Percentiles rank a stretch among this genome's conserved stretches.
Evolutionary conservation across 2,888 invertebrate genomes (phyloP).

Genomic region (Rhingia campestris): DNA sequence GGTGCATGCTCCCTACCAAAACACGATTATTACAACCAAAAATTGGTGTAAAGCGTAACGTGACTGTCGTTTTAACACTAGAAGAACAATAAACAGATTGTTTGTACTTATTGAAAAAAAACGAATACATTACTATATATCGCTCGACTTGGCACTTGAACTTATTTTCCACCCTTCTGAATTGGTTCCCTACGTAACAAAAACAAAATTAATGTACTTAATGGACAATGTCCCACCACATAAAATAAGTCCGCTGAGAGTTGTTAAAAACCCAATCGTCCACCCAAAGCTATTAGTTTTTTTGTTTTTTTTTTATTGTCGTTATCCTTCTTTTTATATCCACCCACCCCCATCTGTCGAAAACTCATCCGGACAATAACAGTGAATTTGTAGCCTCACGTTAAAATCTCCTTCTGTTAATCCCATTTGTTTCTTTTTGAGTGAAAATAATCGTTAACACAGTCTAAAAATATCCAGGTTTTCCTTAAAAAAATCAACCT

Average conservation of each 20-base stretch:
- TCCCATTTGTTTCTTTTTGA: constrained; percentile 57
- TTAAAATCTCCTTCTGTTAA: constrained; percentile 43
- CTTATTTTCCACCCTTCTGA: too few species aligned
- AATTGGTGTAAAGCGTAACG: too few species aligned
- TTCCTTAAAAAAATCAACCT: constrained; percentile 7
- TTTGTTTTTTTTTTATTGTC: constrained; percentile 3
- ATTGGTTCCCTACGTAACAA: too few species aligned
- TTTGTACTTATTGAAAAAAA: too few species aligned
- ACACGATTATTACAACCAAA: too few species aligned
- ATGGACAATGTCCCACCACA: too few species aligned
- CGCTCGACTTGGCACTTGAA: too few species aligned
- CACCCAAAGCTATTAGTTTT: not conserved
- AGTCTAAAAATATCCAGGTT: constrained; percentile 54
- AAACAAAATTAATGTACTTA: too few species aligned
- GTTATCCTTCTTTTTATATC: constrained; percentile 1
- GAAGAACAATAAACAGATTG: too few species aligned
- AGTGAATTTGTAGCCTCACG: constrained; percentile 29
- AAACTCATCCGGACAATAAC: constrained; percentile 18
- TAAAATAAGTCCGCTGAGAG: not conserved
- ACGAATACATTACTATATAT: too few species aligned
- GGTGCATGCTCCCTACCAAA: too few species aligned
- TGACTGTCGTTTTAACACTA: too few species aligned
- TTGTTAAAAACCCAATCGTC: not conserved
- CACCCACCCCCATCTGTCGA: not conserved
- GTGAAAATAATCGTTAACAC: constrained; percentile 64